Evolutionary conservation across 2,888 invertebrate genomes (phyloP), one percentile per base, ranked within the genome.

Genomic region (Orthosia gothica): DNA sequence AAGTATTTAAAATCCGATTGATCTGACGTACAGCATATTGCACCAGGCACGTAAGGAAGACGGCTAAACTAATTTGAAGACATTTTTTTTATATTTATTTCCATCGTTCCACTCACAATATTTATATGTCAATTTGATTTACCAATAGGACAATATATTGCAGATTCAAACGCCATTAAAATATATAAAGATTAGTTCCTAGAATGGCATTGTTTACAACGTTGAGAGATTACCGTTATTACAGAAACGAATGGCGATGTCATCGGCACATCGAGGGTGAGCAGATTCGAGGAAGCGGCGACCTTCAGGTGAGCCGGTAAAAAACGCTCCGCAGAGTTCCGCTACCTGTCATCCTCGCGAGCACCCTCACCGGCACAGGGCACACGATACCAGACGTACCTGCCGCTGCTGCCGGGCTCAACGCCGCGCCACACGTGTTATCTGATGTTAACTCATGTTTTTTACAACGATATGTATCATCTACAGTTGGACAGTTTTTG

Each of bases 211-310:
- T 70, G 65, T 80, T 63, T 49, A 63, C 45, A 71, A 55, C 65
- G 54, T 66, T 86, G 81, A 87, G 76, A 80, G 55, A 87, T 89
- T 76, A 83, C 82, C 71, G 88, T 83, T 85, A 84, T 85, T 86
- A 83, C 69, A 72, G 50, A 83, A 88, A 90, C 81, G 68, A 85
- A 90, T 89, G 85, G 72, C 62, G 50, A 70, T 76, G 83, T 77
- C 86, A 76, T 55, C 85, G 63, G 68, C 78, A 81, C 79, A 69
- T 9, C 70, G 57, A 78, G 72, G 74, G 81, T 80, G 86, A 87
- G 69, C 87, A 54, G 18, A 83, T 91, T 91, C 91, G 87, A 78
- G 77, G 91, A 91, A 91, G 79, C 75, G 54, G 23, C 80, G 70
- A 77, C 77, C 80, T 87, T 85, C 79, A 79, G 64, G 70, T 71